Evolutionary conservation across 2,113 vertebrate species (phyloP).

Genomic region (Tympanuchus pallidicinctus): DNA sequence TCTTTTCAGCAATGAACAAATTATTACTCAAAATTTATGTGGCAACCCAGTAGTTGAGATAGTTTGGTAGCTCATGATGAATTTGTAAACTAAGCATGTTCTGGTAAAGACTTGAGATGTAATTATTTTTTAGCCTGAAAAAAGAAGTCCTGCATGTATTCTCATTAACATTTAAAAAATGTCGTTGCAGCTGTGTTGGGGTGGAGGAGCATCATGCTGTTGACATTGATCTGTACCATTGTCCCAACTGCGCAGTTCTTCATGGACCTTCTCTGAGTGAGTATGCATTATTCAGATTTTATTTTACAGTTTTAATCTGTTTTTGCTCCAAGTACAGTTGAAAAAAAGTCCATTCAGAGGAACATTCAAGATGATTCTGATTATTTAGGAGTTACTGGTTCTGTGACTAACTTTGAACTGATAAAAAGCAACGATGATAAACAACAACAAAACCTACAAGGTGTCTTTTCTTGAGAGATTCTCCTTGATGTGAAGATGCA

Average conservation of each 20-base stretch:
- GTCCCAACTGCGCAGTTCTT: constrained; percentile 92
- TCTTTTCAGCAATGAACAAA: not conserved
- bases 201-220: constrained; percentile 98
- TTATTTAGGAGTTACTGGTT: constrained; percentile 13
- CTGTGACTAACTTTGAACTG: not conserved
- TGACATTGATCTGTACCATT: constrained; percentile 98
- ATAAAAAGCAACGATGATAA: not conserved
- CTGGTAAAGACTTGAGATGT: not conserved
- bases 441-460: not conserved
- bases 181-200: constrained; percentile 89
- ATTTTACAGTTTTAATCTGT: not conserved
- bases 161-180: constrained; percentile 44
- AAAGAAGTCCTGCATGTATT: not conserved
- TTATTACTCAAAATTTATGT: not conserved
- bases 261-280: constrained; percentile 95
- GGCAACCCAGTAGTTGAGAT: not conserved
- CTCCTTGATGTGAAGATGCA: not conserved
- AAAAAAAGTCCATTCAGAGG: not conserved
- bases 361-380: not conserved
- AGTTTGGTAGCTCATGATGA: not conserved
- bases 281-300: constrained; percentile 63
- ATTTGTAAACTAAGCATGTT: constrained; percentile 16
- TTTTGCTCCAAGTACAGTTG: not conserved
- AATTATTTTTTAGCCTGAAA: constrained; percentile 16
- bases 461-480: not conserved